These are phyloP conservation scores for Lytechinus pictus DNA, from an alignment of 35 echinoderm and acorn worm genomes.

Conservation along the genomic window DNA sequence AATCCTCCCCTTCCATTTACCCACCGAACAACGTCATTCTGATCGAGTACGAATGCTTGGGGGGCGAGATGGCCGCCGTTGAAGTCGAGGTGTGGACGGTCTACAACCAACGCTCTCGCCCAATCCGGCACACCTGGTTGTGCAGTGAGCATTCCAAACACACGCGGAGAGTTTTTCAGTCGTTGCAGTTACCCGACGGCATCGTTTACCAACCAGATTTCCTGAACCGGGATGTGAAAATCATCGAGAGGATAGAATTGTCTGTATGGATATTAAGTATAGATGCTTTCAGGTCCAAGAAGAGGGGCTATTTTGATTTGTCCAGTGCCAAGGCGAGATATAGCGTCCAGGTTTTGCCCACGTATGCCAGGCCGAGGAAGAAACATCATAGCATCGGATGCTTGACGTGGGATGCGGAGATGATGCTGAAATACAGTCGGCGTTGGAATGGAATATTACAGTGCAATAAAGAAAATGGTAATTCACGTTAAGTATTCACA, in stretches of 20 bases:
- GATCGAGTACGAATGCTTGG: constrained; percentile 17
- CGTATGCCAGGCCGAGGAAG: constrained; percentile 51
- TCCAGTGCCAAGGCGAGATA: constrained; percentile 43
- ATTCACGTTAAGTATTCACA: background rate
- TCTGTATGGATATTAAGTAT: background rate
- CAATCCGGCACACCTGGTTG: background rate
- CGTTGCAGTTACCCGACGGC: constrained; percentile 28
- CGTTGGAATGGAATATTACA: constrained; percentile 42
- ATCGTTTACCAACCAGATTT: constrained; percentile 32
- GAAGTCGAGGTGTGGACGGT: constrained; percentile 30
- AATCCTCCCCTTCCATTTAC: constrained; percentile 24
- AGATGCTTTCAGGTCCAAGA: background rate
- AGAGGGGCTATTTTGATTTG: background rate
- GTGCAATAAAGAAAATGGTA: constrained; percentile 7
- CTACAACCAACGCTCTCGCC: background rate
- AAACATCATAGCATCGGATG: constrained; percentile 43
- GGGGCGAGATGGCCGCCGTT: background rate
- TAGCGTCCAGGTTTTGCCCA: background rate
- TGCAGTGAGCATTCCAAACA: background rate
- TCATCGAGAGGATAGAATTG: too few species aligned
- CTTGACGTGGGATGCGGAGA: constrained; percentile 48
- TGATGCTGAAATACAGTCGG: constrained; percentile 42
- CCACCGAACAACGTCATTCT: constrained; percentile 16
- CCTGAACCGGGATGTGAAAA: background rate
- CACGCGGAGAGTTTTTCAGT: constrained; percentile 19